These are phyloP conservation scores for Cyprichromis sp. DNA, from an alignment of 2,113 vertebrate species.

Conservation along the genomic window DNA sequence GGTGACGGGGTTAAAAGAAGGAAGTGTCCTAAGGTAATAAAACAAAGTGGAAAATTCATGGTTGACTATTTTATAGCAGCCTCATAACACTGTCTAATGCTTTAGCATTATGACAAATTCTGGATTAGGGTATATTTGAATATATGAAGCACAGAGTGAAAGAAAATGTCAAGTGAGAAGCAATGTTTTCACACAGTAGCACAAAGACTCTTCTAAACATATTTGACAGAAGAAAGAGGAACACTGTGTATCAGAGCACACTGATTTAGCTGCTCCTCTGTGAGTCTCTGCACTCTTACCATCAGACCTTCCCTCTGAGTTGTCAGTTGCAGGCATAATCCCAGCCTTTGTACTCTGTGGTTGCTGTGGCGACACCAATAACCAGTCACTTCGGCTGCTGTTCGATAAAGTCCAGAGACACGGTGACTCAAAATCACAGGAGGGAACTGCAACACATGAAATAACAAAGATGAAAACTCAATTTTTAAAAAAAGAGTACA, in stretches of 20 bases:
- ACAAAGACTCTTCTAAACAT: neutral
- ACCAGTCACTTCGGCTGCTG: conserved; percentile 64
- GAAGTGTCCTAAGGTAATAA: conserved; percentile 64
- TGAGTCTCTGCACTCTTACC: conserved; percentile 44
- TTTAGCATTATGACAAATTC: neutral
- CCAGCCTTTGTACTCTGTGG: neutral
- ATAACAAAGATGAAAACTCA: neutral
- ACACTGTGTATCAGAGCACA: neutral
- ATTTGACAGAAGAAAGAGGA: neutral
- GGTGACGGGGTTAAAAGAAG: conserved; percentile 51
- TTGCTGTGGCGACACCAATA: conserved; percentile 52
- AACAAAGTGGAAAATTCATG: neutral
- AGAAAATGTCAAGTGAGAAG: neutral
- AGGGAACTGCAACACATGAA: conserved; percentile 35
- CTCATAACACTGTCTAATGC: neutral
- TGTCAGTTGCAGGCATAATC: conserved; percentile 50
- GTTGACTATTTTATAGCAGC: neutral
- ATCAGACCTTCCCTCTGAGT: conserved; percentile 55
- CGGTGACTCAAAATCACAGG: conserved; percentile 71
- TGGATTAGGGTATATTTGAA: neutral
- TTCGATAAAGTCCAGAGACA: conserved; percentile 71
- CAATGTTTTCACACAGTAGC: neutral
- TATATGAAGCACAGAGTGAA: neutral
- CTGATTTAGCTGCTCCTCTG: neutral
- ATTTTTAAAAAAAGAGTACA: neutral